A percentile compares a stretch with the other conserved stretches of the same genome.
phyloP scores from a whole-genome alignment of 1,140 invertebrate genomes.

The Nylanderia fulva region DNA sequence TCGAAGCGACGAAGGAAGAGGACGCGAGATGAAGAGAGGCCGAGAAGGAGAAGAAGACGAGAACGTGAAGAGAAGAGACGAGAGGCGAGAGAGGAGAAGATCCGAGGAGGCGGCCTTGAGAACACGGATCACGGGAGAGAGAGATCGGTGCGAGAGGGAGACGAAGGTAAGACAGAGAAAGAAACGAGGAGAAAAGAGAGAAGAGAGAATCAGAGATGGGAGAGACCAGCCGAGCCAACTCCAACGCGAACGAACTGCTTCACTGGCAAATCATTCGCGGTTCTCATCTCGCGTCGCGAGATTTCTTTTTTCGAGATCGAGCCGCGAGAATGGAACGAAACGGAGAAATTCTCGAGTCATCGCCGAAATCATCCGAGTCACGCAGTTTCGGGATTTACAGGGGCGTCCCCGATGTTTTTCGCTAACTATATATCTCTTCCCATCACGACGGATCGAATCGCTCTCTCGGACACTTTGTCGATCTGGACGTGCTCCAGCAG shows the following conservation, averaged over 20 bases:
- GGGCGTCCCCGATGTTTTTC: neutral
- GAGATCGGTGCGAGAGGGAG: constrained; percentile 70
- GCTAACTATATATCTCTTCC: no score
- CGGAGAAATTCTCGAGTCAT: constrained; percentile 61
- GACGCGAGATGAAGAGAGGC: constrained; percentile 63
- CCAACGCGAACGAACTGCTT: constrained; percentile 83
- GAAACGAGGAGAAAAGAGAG: constrained; percentile 62
- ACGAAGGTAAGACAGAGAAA: constrained; percentile 50
- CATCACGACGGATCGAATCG: no score
- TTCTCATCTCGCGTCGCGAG: constrained; percentile 81
- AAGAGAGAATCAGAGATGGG: constrained; percentile 61
- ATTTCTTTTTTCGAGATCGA: constrained; percentile 66
- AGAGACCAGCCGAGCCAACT: constrained; percentile 81
- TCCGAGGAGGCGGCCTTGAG: constrained; percentile 85
- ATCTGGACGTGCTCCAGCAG: constrained; percentile 32
- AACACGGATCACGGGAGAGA: constrained; percentile 81
- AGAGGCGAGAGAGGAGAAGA: constrained; percentile 72
- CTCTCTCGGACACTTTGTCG: neutral
- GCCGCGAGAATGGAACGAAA: neutral
- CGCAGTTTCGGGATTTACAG: neutral
- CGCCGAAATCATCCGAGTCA: constrained; percentile 43
- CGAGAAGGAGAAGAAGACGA: constrained; percentile 58
- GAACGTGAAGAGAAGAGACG: constrained; percentile 50
- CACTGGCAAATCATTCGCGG: constrained; percentile 83
- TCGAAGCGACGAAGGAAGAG: constrained; percentile 69